Evolutionary conservation across 2,797 vertebrate genomes (phyloP).

Genomic region (Aeoliscus strigatus): DNA sequence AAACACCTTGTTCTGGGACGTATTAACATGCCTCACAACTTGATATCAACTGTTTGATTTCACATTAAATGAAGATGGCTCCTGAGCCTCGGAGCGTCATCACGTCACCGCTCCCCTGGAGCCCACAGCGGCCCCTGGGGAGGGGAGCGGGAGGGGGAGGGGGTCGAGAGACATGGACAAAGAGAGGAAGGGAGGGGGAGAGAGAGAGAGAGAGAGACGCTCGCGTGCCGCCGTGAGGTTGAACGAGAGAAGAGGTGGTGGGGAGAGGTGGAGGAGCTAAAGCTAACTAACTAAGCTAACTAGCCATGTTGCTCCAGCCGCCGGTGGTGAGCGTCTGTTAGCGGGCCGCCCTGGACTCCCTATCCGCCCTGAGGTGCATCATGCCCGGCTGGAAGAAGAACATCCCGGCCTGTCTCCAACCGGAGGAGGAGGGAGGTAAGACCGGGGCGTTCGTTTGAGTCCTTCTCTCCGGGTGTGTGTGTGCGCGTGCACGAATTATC

Average conservation of each 20-base stretch:
- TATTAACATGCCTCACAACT: no score
- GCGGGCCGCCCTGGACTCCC: constrained; percentile 72
- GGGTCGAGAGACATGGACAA: constrained; percentile 51
- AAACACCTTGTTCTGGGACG: no score
- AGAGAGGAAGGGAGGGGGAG: constrained; percentile 26
- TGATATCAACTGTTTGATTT: no score
- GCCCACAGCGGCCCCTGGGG: constrained; percentile 59
- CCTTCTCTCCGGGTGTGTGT: not conserved
- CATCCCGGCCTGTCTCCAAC: constrained; percentile 95
- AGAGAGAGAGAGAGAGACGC: constrained; percentile 39
- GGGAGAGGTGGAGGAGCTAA: constrained; percentile 57
- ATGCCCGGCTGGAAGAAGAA: constrained; percentile 99
- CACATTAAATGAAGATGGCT: no score
- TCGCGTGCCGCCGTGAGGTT: constrained; percentile 41
- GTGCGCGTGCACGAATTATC: constrained; percentile 38
- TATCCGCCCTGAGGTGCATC: constrained; percentile 76
- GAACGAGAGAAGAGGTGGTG: no score
- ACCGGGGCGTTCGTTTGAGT: constrained; percentile 29
- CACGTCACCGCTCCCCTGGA: constrained; percentile 43
- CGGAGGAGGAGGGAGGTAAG: constrained; percentile 91
- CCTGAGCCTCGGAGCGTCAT: constrained; percentile 27
- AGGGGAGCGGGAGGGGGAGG: constrained; percentile 61
- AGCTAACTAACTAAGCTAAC: constrained; percentile 69
- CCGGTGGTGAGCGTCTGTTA: constrained; percentile 62
- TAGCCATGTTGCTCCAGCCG: constrained; percentile 37